Base-by-base conservation (phyloP, 2,888 invertebrate genomes). In the Lasioglossum oenotherae region DNA sequence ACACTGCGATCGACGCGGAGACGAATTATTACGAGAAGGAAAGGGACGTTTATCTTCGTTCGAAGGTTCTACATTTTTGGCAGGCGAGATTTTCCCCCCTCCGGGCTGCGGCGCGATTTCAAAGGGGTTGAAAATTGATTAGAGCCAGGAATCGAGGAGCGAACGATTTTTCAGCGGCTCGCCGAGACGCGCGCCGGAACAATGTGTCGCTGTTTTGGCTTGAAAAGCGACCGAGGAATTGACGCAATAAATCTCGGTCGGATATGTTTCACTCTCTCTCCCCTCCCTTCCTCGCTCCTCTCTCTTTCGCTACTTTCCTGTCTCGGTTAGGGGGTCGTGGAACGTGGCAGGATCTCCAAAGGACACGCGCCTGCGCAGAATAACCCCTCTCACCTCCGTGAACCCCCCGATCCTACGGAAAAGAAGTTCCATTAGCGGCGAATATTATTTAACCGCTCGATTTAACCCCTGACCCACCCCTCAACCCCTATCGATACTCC, bases 131-230 rank as follows among this genome's bases (percentile, higher is more conserved):
- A 60, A 72, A 84, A 84, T 84, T 74, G 84, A 84, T 84, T 74
- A 78, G 78, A 84, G 74, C 73, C 74, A 82, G 83, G 46, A 79
- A 83, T 85, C 83, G 75, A 73, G 67, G 44, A 23, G 14, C 23
- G 38, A 14, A 46, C 75, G 78, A 81, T 86, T 84, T 78, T 72
- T 84, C 84, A 78, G 19, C 46, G 57, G 38, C 46, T 74, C 49
- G 41, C n/a, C 74, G 73, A 78, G 27, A 80, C 75, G 75, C 46
- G 84, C 67, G 67, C 67, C 67, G 69, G 74, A 73, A 80, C 81
- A 84, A 86, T 84, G 84, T 81, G 78, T 84, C 84, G 78, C 71
- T 81, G 53, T 81, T 86, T 79, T 72, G 73, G 75, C 71, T 67
- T 60, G 85, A 78, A 84, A 86, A 78, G 67, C 78, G 75, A 81